phyloP scores from a whole-genome alignment of 2,113 vertebrate genomes.

The Euleptes europaea region DNA sequence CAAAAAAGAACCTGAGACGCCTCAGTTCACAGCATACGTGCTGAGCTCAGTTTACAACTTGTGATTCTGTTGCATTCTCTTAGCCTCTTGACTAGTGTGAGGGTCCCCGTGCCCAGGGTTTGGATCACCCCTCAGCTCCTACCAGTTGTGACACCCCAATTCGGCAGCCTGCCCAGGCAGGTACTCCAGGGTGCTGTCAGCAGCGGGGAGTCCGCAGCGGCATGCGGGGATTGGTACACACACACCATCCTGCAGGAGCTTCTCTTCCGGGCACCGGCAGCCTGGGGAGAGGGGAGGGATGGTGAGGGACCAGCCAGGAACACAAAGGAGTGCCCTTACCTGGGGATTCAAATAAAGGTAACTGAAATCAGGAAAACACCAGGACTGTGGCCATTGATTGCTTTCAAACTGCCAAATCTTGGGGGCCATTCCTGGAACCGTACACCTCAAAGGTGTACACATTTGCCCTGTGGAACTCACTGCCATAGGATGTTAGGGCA shows the following conservation, averaged over 20 bases:
- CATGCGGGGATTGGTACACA: slow-evolving; percentile 80
- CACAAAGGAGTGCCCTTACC: no score
- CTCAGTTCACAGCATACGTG: no score
- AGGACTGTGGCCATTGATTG: no score
- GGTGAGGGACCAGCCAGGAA: accelerated
- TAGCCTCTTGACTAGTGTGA: no score
- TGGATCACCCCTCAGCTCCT: slow-evolving; percentile 6
- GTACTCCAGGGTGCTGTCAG: slow-evolving; percentile 77
- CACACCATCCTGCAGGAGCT: slow-evolving; percentile 78
- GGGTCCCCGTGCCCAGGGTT: no score
- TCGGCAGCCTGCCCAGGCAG: slow-evolving; percentile 60
- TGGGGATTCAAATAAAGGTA: accelerated
- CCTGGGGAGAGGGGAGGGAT: slow-evolving; percentile 61
- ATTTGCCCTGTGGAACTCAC: not conserved
- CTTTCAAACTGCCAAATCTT: no score
- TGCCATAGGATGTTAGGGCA: not conserved
- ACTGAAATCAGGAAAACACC: no score
- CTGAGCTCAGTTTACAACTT: no score
- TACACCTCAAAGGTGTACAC: no score
- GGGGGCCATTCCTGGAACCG: not conserved
- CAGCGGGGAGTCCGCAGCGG: slow-evolving; percentile 79
- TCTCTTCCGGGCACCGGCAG: slow-evolving; percentile 83
- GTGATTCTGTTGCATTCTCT: no score
- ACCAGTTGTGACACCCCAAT: slow-evolving; percentile 86
- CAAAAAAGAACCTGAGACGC: no score